Base-by-base conservation (phyloP, 2,113 vertebrate genomes). In the Meriones unguiculatus region DNA sequence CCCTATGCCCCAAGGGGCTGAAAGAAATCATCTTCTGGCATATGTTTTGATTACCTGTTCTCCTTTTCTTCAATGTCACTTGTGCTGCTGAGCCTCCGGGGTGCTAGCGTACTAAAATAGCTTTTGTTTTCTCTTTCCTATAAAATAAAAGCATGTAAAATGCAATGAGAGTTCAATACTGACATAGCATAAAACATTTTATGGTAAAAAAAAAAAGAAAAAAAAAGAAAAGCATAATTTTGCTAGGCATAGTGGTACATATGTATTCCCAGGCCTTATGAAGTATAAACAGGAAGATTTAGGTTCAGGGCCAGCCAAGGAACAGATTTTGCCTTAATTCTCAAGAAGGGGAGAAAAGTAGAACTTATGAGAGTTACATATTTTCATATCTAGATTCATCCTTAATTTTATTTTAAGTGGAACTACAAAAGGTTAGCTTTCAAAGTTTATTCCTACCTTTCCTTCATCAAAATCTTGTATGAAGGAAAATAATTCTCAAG, bases 31-130 rank as follows among this genome's bases (percentile, higher is more conserved):
- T 13, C 38, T 69, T n/a, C 89, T n/a, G 93, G 62, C 52, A 65
- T 84, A 18, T 38, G 62, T 90, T 69, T 57, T 18, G 28, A 97
- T 98, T 97, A 99, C 99, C 99, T 98, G 98, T 99, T 99, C 90
- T 99, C 99, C 93, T 99, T 99, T 95, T 99, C 99, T 97, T 99
- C 99, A 80, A 97, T 93, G 59, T 98, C 98, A 1, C 97, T 97
- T 0, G 97, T 94, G 80, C 96, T 98, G 94, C 95, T 98, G n/a
- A 98, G 97, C 93, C 98, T 98, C 97, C 98, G 97, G 77, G 98
- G 97, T 35, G 96, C 97, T 96, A 98, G 97, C 12, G 98, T 98
- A 89, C 98, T 98, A 91, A 98, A 97, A 90, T 97, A 98, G 96
- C 96, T 98, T 97, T 97, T 98, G 97, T 86, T 98, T 89, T 99